Evolutionary conservation across 1,140 invertebrate species (phyloP).

Genomic region (Pseudomyrmex gracilis): DNA sequence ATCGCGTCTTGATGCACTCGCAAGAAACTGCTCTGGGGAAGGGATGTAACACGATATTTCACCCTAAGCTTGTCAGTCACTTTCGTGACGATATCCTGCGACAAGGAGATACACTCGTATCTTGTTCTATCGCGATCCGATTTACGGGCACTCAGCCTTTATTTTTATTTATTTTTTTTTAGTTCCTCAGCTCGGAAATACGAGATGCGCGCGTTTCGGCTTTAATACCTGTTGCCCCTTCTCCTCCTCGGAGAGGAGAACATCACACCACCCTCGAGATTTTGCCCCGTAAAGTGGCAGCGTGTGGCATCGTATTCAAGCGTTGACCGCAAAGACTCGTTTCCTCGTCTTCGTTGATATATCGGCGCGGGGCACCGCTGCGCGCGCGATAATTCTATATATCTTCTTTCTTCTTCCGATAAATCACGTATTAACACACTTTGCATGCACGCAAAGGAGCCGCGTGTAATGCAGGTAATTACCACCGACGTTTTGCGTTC

Average conservation of each 20-base stretch:
- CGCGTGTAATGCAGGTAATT: slow-evolving; percentile 40
- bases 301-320: slow-evolving; percentile 56
- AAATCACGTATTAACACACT: slow-evolving; percentile 51
- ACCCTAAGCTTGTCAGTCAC: slow-evolving; percentile 18
- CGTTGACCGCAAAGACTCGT: slow-evolving; percentile 46
- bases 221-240: slow-evolving; percentile 9
- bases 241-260: not conserved
- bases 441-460: not conserved
- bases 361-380: not conserved
- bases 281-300: slow-evolving; percentile 50
- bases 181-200: not conserved
- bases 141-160: slow-evolving; percentile 38
- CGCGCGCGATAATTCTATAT: slow-evolving; percentile 31
- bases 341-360: slow-evolving; percentile 3
- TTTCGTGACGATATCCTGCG: slow-evolving; percentile 3
- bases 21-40: no score
- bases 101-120: not conserved
- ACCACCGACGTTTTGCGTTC: slow-evolving; percentile 17
- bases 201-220: slow-evolving; percentile 38
- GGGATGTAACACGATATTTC: slow-evolving; percentile 32
- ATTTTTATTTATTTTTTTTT: not conserved
- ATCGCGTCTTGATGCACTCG: not conserved
- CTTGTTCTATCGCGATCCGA: slow-evolving; percentile 45
- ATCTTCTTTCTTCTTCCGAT: slow-evolving; percentile 19
- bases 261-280: slow-evolving; percentile 2